phyloP scores from a whole-genome alignment of 2,113 vertebrate species.

The Gobio gobio region DNA sequence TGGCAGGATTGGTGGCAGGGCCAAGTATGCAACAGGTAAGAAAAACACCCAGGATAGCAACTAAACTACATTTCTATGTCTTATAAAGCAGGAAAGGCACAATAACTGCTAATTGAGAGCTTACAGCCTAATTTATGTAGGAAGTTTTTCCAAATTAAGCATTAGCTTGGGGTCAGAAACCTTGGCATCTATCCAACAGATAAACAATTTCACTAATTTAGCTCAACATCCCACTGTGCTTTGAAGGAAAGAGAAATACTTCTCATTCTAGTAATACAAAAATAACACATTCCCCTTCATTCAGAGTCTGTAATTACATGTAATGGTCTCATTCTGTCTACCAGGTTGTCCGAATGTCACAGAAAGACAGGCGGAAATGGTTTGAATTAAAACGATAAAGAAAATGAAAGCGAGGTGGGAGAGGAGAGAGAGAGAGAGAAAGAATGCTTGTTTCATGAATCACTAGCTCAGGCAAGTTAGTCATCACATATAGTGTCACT shows the following conservation, averaged over 20 bases:
- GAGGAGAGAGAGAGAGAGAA: constrained; percentile 29
- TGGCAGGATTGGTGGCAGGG: neutral
- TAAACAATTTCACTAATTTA: neutral
- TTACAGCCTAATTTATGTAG: neutral
- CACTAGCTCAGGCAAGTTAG: constrained; percentile 54
- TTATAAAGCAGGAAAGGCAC: neutral
- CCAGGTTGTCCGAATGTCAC: constrained; percentile 21
- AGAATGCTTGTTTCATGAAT: constrained; percentile 51
- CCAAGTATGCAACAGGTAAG: neutral
- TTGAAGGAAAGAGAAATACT: neutral
- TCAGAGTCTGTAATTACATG: neutral
- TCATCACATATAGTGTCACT: constrained; percentile 57
- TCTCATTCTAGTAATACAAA: neutral
- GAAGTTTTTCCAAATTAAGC: neutral
- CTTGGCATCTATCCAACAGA: constrained; percentile 23
- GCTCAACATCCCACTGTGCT: neutral
- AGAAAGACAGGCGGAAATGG: neutral
- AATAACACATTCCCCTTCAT: neutral
- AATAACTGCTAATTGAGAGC: neutral
- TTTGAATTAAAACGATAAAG: constrained; percentile 42
- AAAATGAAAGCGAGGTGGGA: constrained; percentile 49
- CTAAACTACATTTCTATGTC: neutral
- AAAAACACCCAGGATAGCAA: neutral
- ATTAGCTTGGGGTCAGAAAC: constrained; percentile 1
- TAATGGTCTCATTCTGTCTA: constrained; percentile 10